phyloP scores from a whole-genome alignment of 2,113 vertebrate species.

The Triplophysa siluroides region DNA sequence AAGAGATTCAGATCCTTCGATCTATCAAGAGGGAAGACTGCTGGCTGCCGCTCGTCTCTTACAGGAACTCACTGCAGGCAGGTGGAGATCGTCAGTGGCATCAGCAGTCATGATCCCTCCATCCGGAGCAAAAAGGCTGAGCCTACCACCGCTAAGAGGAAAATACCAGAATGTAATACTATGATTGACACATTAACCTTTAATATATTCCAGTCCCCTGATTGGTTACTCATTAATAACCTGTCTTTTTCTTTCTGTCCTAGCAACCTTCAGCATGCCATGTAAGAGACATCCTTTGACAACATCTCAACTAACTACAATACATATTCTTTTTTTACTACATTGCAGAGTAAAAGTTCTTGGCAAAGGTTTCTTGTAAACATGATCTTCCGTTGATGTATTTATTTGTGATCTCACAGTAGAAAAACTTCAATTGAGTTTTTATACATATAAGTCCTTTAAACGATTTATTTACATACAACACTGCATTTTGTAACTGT shows the following conservation, averaged over 20 bases:
- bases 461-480: background rate
- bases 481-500: background rate
- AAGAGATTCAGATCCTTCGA: no score
- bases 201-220: no score
- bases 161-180: constrained; percentile 88
- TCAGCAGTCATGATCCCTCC: constrained; percentile 78
- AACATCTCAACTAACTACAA: no score
- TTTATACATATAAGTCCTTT: no score
- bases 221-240: constrained; percentile 44
- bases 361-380: no score
- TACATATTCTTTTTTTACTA: no score
- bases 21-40: constrained; percentile 90
- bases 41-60: constrained; percentile 98
- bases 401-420: no score
- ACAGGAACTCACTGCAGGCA: constrained; percentile 95
- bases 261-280: constrained; percentile 93
- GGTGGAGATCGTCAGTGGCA: constrained; percentile 91
- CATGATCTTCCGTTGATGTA: no score
- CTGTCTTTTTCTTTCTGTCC: constrained; percentile 72
- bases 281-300: constrained; percentile 76
- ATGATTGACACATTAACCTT: no score
- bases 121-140: constrained; percentile 96
- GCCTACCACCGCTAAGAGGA: constrained; percentile 86
- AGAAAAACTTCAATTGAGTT: no score
- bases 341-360: no score